A percentile compares a stretch with the other conserved stretches of the same genome.
phyloP scores from a whole-genome alignment of 2,888 invertebrate species.

The Tachina fera region DNA sequence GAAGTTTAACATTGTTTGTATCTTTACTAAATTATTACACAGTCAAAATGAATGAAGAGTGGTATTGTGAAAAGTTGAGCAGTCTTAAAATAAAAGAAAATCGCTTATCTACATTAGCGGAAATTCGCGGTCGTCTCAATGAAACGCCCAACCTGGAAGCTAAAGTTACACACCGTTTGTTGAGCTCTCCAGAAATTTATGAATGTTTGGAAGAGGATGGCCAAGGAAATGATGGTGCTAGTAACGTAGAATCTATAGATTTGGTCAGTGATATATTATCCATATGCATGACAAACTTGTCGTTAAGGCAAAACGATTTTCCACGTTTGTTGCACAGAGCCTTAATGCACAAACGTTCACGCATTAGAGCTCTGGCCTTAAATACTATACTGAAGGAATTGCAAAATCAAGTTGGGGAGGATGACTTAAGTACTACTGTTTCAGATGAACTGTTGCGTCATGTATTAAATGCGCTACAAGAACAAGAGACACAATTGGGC shows the following conservation, averaged over 20 bases:
- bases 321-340: constrained; percentile 86
- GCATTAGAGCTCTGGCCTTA: constrained; percentile 86
- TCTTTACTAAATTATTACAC: neutral
- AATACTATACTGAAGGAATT: constrained; percentile 84
- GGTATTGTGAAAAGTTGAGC: constrained; percentile 83
- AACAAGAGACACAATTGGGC: constrained; percentile 76
- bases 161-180: constrained; percentile 80
- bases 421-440: constrained; percentile 49
- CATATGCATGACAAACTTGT: constrained; percentile 86
- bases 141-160: constrained; percentile 82
- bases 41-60: constrained; percentile 81
- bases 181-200: constrained; percentile 86
- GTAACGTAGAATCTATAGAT: constrained; percentile 85
- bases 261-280: constrained; percentile 87
- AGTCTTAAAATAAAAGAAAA: constrained; percentile 83
- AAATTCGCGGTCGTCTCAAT: constrained; percentile 83
- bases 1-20: neutral
- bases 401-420: constrained; percentile 4
- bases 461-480: constrained; percentile 78
- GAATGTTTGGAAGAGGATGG: constrained; percentile 86
- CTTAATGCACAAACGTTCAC: constrained; percentile 86
- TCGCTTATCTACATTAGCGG: constrained; percentile 83
- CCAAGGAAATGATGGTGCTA: neutral
- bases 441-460: constrained; percentile 75
- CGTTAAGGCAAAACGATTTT: constrained; percentile 85